These are phyloP conservation scores for Sphaerophoria rueppellii DNA, from an alignment of 2,888 invertebrate genomes.

Conservation along the genomic window DNA sequence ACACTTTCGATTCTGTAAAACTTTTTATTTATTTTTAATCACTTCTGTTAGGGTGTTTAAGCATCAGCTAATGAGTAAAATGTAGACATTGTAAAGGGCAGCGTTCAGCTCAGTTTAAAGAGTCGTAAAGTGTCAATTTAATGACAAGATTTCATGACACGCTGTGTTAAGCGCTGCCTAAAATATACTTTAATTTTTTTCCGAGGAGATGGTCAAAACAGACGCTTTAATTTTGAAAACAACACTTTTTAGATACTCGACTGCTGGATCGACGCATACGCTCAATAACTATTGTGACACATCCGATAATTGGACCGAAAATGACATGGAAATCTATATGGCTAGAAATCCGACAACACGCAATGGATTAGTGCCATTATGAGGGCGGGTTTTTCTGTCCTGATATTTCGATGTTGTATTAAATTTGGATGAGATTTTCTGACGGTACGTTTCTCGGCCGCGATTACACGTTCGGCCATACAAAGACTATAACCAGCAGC, in stretches of 20 bases:
- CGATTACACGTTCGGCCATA: slow-evolving; percentile 73
- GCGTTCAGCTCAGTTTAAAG: neutral
- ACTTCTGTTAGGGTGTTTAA: slow-evolving; percentile 23
- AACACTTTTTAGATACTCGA: slow-evolving; percentile 83
- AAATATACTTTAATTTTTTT: neutral
- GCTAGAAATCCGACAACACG: slow-evolving; percentile 94
- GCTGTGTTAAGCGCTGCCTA: too few species aligned
- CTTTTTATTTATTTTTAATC: slow-evolving; percentile 20
- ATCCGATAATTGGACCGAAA: slow-evolving; percentile 96
- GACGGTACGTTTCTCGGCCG: slow-evolving; percentile 80
- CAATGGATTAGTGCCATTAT: slow-evolving; percentile 92
- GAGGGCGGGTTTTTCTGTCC: slow-evolving; percentile 82
- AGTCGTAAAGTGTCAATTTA: too few species aligned
- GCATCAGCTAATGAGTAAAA: neutral
- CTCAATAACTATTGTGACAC: slow-evolving; percentile 94
- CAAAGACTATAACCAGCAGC: slow-evolving; percentile 74
- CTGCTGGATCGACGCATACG: slow-evolving; percentile 91
- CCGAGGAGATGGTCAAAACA: too few species aligned
- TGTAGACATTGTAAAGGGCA: neutral
- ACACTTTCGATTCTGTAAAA: slow-evolving; percentile 56
- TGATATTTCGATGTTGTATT: slow-evolving; percentile 83
- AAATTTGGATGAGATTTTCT: slow-evolving; percentile 82
- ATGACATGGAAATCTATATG: slow-evolving; percentile 98
- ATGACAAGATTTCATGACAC: too few species aligned
- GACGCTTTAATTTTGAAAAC: slow-evolving; percentile 31